Evolutionary conservation across 2,888 invertebrate genomes (phyloP).

Genomic region (Himalopsyche anomala): DNA sequence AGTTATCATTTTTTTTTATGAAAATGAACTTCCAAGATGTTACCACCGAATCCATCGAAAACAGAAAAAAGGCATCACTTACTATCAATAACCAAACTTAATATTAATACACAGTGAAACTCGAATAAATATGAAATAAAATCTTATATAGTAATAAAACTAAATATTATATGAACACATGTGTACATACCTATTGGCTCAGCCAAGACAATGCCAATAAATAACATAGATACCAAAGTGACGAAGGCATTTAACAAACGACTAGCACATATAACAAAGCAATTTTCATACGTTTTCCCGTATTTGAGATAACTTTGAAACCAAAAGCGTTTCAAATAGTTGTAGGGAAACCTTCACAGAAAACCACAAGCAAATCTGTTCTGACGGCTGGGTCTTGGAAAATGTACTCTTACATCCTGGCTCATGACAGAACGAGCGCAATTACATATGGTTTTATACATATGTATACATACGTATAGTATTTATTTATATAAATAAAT

Average conservation of each 20-base stretch:
- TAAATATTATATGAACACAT: no score
- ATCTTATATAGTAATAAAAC: no score
- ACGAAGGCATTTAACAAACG: not conserved
- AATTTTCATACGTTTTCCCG: not conserved
- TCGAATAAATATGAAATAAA: no score
- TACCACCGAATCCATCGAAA: no score
- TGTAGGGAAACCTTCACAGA: not conserved
- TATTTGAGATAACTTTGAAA: constrained; percentile 6
- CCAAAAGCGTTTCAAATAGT: constrained; percentile 15
- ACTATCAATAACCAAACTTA: no score
- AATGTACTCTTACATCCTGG: not conserved
- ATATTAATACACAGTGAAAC: no score
- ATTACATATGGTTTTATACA: not conserved
- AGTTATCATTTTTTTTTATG: no score
- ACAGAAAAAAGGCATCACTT: no score
- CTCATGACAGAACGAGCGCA: not conserved
- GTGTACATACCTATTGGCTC: no score
- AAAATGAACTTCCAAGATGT: no score
- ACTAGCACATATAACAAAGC: not conserved
- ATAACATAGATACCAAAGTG: not conserved
- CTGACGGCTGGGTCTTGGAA: not conserved
- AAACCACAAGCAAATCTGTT: constrained; percentile 33
- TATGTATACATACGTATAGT: no score
- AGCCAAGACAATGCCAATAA: not conserved
- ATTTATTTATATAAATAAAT: no score